Evolutionary conservation across 2,888 invertebrate genomes (phyloP), one percentile per base, ranked within the genome.

Genomic region (Frankliniella fusca): DNA sequence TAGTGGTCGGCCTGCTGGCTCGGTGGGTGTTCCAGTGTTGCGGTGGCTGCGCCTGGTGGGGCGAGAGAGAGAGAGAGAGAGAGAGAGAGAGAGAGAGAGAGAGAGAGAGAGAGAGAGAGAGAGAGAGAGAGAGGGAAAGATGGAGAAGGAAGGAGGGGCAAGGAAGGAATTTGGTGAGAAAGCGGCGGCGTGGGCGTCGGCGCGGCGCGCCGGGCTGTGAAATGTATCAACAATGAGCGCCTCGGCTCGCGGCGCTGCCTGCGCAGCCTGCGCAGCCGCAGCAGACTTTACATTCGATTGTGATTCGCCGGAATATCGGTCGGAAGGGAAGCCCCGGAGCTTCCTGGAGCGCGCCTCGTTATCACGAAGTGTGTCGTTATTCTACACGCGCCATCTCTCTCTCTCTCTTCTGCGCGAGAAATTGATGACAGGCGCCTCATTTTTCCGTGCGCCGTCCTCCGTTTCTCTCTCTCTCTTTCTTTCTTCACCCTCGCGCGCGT

Each of bases 91-190:
- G 38, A n/a, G 38, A 5, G 38, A 5, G 38, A 38, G 5, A 38
- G 38, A 5, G 38, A 38, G 38, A 38, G 38, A 38, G 38, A 38
- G 38, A 38, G 38, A 38, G 38, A 38, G 38, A 38, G 2, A 38
- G 38, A 38, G 38, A 38, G 38, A 5, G 38, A 5, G 38, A n/a
- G 38, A 5, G 38, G 38, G 38, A 38, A 38, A 38, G 38, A 38
- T 50, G 50, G 15, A 18, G 54, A 7, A 8, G 23, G 70, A 23
- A 9, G 23, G 11, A 23, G 70, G 54, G 5, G 54, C 12, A 15
- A 54, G 23, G n/a, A 23, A 76, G 27, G 70, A 76, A 76, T 76
- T 76, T 76, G 70, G 70, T 76, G 70, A 76, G 70, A 76, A 76
- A 76, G 70, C 23, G 70, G 70, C n/a, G 70, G 23, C n/a, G 70